These are phyloP conservation scores for Macrostomum cliftonense DNA, from an alignment of 2,888 invertebrate genomes.

Conservation along the genomic window DNA sequence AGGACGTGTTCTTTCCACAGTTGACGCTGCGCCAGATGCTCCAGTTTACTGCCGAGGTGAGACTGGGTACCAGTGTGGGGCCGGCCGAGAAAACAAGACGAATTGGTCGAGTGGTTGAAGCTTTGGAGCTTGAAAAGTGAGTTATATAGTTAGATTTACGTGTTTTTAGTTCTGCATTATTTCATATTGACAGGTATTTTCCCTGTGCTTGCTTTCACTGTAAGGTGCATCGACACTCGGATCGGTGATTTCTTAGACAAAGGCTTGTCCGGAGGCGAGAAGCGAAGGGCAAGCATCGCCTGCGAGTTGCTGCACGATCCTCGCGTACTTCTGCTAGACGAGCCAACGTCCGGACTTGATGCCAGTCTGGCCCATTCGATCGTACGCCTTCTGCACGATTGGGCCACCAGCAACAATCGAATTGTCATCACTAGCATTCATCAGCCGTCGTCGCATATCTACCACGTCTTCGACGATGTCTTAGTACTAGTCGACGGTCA, in stretches of 20 bases:
- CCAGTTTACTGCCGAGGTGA: constrained; percentile 46
- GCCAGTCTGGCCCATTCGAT: no score
- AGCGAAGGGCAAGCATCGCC: constrained; percentile 61
- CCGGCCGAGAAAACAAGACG: constrained; percentile 54
- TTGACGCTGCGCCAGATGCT: constrained; percentile 58
- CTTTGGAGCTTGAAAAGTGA: constrained; percentile 53
- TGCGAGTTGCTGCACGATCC: constrained; percentile 63
- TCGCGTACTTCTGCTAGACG: constrained; percentile 37
- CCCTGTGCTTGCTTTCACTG: no score
- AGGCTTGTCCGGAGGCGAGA: constrained; percentile 62
- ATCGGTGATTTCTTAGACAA: constrained; percentile 56
- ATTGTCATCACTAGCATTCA: no score
- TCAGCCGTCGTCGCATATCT: no score
- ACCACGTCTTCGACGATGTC: no score
- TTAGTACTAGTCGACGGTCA: no score
- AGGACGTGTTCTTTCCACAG: constrained; percentile 61
- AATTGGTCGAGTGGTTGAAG: constrained; percentile 57
- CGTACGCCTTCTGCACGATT: no score
- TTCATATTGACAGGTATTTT: no score
- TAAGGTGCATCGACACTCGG: constrained; percentile 36
- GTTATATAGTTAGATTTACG: constrained; percentile 34
- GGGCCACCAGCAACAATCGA: no score
- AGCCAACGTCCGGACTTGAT: no score
- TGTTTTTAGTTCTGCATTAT: no score
- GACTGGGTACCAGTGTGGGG: constrained; percentile 51